Conservation (phyloP, 2,113 vertebrate species). For the Lichenostomus cassidix region DNA sequence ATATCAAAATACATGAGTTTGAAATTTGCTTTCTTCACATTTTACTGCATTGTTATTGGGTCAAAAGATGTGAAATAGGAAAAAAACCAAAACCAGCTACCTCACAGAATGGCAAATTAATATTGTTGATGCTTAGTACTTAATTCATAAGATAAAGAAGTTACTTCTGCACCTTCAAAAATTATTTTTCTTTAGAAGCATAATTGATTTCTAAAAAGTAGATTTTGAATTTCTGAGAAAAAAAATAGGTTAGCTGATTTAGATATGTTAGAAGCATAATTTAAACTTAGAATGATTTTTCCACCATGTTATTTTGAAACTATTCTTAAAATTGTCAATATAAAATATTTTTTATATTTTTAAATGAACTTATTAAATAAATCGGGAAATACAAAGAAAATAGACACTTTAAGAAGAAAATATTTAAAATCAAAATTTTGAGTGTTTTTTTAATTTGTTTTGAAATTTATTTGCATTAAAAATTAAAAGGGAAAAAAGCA, state of each 20-base stretch:
- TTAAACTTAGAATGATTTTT: not conserved
- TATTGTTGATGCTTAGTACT: not conserved
- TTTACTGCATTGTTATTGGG: not conserved
- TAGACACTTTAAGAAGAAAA: not conserved
- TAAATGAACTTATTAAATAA: not conserved
- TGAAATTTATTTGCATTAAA: not conserved
- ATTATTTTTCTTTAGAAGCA: not conserved
- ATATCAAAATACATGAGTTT: not conserved
- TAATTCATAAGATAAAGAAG: not conserved
- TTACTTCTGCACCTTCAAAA: not conserved
- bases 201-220: not conserved
- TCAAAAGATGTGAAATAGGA: not conserved
- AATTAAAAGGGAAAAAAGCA: not conserved
- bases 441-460: not conserved
- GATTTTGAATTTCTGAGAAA: not conserved
- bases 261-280: not conserved
- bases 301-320: not conserved
- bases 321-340: not conserved
- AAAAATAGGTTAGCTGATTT: not conserved
- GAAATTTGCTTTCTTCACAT: not conserved
- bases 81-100: not conserved
- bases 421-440: not conserved
- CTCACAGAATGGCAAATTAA: not conserved
- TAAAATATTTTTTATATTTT: not conserved
- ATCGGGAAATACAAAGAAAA: not conserved